These are phyloP conservation scores for Notodonta dromedarius DNA, from an alignment of 2,888 invertebrate genomes.

Conservation along the genomic window DNA sequence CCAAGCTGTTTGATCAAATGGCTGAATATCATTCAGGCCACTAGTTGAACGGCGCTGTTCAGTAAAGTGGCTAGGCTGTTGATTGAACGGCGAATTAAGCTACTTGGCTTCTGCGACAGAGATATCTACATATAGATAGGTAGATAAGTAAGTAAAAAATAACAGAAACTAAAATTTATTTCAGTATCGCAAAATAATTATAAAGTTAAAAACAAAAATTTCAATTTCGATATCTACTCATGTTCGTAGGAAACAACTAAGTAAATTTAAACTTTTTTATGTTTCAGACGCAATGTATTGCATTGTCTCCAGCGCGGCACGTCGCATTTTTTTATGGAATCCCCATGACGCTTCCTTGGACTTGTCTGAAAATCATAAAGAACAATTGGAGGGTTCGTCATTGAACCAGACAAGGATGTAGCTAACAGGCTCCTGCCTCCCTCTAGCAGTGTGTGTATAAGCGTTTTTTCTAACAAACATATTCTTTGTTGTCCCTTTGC, in stretches of 20 bases:
- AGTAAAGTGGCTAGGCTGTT: no score
- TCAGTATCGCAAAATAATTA: neutral
- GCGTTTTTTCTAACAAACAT: no score
- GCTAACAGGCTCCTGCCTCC: no score
- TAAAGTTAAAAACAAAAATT: neutral
- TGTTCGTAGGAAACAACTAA: neutral
- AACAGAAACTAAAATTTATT: conserved; percentile 5
- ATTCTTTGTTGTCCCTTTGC: no score
- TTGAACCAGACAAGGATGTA: no score
- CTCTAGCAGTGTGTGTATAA: no score
- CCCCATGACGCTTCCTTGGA: conserved; percentile 21
- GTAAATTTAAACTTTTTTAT: neutral
- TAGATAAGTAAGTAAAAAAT: neutral
- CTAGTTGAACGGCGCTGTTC: no score
- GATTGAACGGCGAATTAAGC: no score
- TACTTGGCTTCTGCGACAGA: no score
- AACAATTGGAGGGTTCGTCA: neutral
- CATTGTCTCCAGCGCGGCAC: conserved; percentile 18
- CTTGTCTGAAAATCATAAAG: conserved; percentile 15
- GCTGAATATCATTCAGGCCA: no score
- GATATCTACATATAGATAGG: no score
- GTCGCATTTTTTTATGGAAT: conserved; percentile 16
- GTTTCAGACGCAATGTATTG: neutral
- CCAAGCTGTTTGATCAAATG: no score
- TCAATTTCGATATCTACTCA: neutral